phyloP scores from a whole-genome alignment of 2,888 invertebrate genomes.

The Mystacides longicornis region DNA sequence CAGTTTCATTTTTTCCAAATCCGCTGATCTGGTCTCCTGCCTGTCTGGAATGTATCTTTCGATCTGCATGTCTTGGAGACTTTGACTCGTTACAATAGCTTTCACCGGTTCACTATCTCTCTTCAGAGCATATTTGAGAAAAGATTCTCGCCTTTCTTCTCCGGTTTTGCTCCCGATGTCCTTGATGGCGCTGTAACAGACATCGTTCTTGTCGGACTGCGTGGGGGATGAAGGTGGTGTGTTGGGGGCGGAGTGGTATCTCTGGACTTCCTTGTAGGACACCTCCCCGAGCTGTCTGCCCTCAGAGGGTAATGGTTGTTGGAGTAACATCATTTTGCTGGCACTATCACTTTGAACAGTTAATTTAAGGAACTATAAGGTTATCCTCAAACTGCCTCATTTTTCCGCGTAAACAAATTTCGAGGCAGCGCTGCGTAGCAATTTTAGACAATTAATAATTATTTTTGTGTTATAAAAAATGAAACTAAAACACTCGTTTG shows the following conservation, averaged over 20 bases:
- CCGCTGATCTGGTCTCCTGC: constrained; percentile 21
- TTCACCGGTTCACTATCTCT: constrained; percentile 13
- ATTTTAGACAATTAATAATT: too few species aligned
- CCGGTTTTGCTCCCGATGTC: neutral
- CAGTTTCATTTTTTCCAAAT: constrained; percentile 11
- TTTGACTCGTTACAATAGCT: constrained; percentile 28
- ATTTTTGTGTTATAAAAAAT: too few species aligned
- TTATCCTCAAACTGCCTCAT: too few species aligned
- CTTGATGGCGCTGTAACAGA: constrained; percentile 7
- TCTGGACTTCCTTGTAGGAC: constrained; percentile 26
- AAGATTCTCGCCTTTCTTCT: constrained; percentile 13
- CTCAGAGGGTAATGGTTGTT: constrained; percentile 35
- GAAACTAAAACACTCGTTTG: too few species aligned
- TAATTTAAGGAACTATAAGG: too few species aligned
- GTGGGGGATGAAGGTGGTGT: constrained; percentile 20
- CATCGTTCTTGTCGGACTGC: constrained; percentile 17
- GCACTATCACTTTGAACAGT: too few species aligned
- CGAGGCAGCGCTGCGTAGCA: too few species aligned
- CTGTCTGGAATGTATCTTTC: constrained; percentile 20
- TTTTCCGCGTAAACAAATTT: too few species aligned
- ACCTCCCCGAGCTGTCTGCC: constrained; percentile 17
- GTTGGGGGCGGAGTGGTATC: constrained; percentile 25
- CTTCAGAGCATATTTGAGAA: constrained; percentile 18
- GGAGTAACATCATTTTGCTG: constrained; percentile 44
- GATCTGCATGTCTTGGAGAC: constrained; percentile 21